phyloP scores from a whole-genome alignment of 2,797 vertebrate species.

The Gallirallus australis region DNA sequence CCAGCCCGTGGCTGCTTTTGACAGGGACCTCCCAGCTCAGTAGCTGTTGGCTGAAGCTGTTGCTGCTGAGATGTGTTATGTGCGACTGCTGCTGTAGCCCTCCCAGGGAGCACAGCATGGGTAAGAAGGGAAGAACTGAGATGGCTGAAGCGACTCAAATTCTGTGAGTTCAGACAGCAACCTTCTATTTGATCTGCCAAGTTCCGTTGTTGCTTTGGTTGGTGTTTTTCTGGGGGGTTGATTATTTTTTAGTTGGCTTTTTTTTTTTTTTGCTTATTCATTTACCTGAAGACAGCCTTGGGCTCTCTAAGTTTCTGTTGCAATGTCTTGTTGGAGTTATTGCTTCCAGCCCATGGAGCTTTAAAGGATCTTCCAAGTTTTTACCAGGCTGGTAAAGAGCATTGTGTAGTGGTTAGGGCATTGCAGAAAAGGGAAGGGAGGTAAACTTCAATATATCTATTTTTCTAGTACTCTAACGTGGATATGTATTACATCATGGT shows the following conservation, averaged over 20 bases:
- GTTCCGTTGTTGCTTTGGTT: not conserved
- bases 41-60: not conserved
- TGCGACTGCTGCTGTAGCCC: not conserved
- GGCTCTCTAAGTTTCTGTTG: not conserved
- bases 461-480: not conserved
- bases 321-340: not conserved
- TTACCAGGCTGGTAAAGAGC: not conserved
- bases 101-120: not conserved
- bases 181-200: not conserved
- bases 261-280: not conserved
- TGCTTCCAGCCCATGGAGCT: not conserved
- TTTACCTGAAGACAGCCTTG: not conserved
- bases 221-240: not conserved
- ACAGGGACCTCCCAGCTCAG: not conserved
- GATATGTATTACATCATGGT: not conserved
- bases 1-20: fast-evolving
- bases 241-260: not conserved
- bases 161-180: not conserved
- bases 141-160: not conserved
- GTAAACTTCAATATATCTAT: not conserved
- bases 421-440: not conserved
- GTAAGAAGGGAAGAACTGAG: not conserved
- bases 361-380: not conserved
- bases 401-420: not conserved
- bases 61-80: not conserved